These are phyloP conservation scores for Adineta ricciae DNA, from an alignment of 2,888 invertebrate species.

Conservation along the genomic window DNA sequence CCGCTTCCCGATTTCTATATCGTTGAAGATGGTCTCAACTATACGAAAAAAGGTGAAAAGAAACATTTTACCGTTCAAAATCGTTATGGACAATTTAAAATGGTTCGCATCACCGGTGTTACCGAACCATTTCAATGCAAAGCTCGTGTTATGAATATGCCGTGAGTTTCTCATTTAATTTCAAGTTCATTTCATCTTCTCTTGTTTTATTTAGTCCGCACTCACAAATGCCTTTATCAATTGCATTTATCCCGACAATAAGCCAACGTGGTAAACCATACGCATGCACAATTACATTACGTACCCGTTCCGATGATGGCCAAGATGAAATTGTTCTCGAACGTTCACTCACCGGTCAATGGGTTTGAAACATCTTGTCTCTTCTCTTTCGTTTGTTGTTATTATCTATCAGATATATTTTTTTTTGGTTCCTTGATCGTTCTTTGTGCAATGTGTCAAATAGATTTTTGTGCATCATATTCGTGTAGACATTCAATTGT, in stretches of 20 bases:
- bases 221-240: background rate
- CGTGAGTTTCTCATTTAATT: background rate
- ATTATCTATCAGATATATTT: background rate
- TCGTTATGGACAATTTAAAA: slow-evolving; percentile 7
- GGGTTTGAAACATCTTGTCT: background rate
- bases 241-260: slow-evolving; percentile 1
- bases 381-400: background rate
- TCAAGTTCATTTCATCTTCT: background rate
- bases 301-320: background rate
- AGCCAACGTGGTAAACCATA: background rate
- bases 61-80: slow-evolving; percentile 19
- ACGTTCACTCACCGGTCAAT: background rate
- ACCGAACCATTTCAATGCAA: slow-evolving; percentile 9
- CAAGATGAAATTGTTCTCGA: background rate
- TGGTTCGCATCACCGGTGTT: slow-evolving; percentile 1
- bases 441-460: background rate
- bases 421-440: background rate
- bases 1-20: background rate
- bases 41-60: background rate
- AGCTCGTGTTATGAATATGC: slow-evolving; percentile 8
- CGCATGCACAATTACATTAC: background rate
- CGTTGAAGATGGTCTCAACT: slow-evolving; percentile 1
- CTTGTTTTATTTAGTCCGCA: background rate
- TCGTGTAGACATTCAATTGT: background rate
- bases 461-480: background rate